Evolutionary conservation across 2,888 invertebrate genomes (phyloP), one percentile per base, ranked within the genome.

Genomic region (Flabesymbios commensalis): DNA sequence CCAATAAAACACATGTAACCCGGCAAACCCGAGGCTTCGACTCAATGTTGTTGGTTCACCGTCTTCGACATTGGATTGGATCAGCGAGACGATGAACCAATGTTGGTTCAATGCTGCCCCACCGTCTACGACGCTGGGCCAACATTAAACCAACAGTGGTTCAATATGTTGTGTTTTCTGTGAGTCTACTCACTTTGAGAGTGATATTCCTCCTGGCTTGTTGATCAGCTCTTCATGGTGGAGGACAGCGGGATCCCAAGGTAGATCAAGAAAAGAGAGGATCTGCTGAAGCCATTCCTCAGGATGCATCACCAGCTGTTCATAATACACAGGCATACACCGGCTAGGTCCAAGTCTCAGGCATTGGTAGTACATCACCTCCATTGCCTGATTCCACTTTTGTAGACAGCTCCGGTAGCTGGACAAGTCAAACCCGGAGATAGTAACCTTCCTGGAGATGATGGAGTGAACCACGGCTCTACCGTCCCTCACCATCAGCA

Each of bases 381-480:
- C 90, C 80, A 94, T 93, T 41, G 95, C 95, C 78, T 90, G 89
- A 85, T 97, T 98, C 98, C 99, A 99, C 85, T 95, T 95, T 74
- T 87, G 89, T 85, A 99, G 86, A 84, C 97, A 97, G 84, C 96
- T 68, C 51, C 94, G 88, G 85, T 94, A 96, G 83, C 90, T 92
- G 73, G 88, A 88, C 83, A 98, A 86, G 86, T 98, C 95, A 86
- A 99, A 99, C 48, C 67, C 67, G 88, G 92, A 91, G 77, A 93
- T 93, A 36, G 90, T 89, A 51, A 90, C 88, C 88, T 95, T 93
- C 75, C 98, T 87, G 54, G 93, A 91, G 79, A 99, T 97, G 82
- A 99, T 96, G 68, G 97, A 98, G 86, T 99, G 97, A 65, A 97
- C 97, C 28, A 97, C 96, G 65, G 98, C 99, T 68, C 99, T 88